Evolutionary conservation across 2,797 vertebrate species (phyloP), one percentile per base, ranked within the genome.

Genomic region (Linurgus olivaceus): DNA sequence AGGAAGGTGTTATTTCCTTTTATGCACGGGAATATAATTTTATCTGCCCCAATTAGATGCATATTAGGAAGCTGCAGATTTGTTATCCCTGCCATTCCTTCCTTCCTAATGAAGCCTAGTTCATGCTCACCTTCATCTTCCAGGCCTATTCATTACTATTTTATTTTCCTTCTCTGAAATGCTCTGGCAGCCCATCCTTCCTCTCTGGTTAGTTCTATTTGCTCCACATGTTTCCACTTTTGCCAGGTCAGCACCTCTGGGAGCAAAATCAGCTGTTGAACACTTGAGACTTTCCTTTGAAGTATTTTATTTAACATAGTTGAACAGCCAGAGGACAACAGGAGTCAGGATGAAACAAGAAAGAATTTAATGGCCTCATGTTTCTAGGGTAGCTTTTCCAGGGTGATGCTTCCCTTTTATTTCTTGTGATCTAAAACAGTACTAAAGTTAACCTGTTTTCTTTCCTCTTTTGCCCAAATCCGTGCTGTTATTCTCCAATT

Each of bases 181-280:
- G 42, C 47, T 31, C 47, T 82, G 20, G n/a, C 37, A 84, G 48
- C 62, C 83, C n/a, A 33, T 82, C 28, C 20, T 88, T 37, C 66
- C 47, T 71, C 73, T 76, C 80, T 74, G 67, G 9, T 37, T 90
- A 84, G 83, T 90, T 87, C 33, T 81, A 61, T 94, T 90, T 93
- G 55, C 55, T 90, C 71, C 83, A 31, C 37, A 7, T 35, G 59
- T 79, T 92, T 79, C 65, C 16, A 17, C 45, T 96, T 95, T 54
- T 93, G 90, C 88, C 88, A 88, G 77, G 92, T 95, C 92, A 97
- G 88, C 83, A 84, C 77, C 86, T 90, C 67, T 85, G 93, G 83
- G 77, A 95, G 55, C 33, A 87, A 89, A 93, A 91, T 89, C 86
- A 91, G 67, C 59, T 95, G 92, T 87, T 93, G 93, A 92, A 74